These are phyloP conservation scores for Luperina nickerlii DNA, from an alignment of 2,888 invertebrate species.

Conservation along the genomic window DNA sequence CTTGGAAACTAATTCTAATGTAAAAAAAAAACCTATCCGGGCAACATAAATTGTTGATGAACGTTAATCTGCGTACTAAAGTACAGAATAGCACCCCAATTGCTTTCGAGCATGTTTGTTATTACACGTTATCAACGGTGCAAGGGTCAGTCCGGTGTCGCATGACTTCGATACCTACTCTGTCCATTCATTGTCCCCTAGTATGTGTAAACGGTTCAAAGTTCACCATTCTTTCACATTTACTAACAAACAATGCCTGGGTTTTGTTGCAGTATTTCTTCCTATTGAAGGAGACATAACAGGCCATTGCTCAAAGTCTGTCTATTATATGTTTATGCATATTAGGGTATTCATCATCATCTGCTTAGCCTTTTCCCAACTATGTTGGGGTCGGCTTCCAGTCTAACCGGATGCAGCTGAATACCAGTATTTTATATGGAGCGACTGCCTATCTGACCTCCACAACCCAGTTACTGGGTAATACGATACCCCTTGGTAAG, in stretches of 20 bases:
- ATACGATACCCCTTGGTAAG: too few relatives aligned
- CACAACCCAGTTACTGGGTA: too few relatives aligned
- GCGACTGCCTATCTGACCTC: too few relatives aligned
- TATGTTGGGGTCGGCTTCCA: too few relatives aligned
- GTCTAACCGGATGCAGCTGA: too few relatives aligned
- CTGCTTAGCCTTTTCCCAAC: too few relatives aligned
- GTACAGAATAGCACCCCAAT: conserved; percentile 38
- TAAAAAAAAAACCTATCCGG: neutral
- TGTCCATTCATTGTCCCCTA: conserved; percentile 68
- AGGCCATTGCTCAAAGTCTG: conserved; percentile 27
- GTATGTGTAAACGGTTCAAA: conserved; percentile 66
- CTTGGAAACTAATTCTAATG: neutral
- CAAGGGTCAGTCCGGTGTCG: conserved; percentile 71
- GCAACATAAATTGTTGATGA: neutral
- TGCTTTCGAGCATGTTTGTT: conserved; percentile 36
- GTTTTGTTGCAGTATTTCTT: conserved; percentile 59
- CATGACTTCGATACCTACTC: conserved; percentile 57
- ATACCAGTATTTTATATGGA: too few relatives aligned
- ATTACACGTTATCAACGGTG: conserved; percentile 61
- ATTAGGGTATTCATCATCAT: too few relatives aligned
- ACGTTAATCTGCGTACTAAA: conserved; percentile 4
- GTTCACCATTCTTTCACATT: conserved; percentile 68
- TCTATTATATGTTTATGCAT: conserved; percentile 9
- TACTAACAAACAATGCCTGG: conserved; percentile 61
- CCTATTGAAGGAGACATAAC: conserved; percentile 40